Conservation (phyloP, 1,140 invertebrate genomes). For the Anthonomus grandis region DNA sequence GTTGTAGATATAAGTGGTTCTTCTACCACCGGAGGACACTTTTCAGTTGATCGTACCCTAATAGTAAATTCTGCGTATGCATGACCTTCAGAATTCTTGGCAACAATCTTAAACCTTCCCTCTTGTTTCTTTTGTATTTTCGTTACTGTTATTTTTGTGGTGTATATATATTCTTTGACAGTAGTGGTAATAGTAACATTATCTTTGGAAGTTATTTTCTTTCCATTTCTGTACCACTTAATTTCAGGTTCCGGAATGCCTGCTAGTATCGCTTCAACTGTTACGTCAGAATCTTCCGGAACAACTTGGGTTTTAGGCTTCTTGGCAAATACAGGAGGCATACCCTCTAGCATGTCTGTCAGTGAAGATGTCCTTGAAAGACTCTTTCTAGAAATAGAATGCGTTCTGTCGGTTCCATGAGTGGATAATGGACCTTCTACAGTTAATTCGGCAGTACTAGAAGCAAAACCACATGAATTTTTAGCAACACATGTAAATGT, state of each 20-base stretch:
- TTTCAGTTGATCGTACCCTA: constrained; percentile 74
- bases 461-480: constrained; percentile 89
- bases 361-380: constrained; percentile 85
- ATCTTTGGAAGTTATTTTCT: constrained; percentile 64
- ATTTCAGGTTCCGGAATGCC: constrained; percentile 89
- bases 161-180: constrained; percentile 89
- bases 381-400: constrained; percentile 71
- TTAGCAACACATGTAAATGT: constrained; percentile 95
- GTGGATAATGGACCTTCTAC: constrained; percentile 85
- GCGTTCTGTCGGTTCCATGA: constrained; percentile 79
- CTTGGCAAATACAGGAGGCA: constrained; percentile 88
- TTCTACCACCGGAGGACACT: constrained; percentile 75
- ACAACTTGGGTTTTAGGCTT: constrained; percentile 82
- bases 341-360: constrained; percentile 86
- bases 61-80: constrained; percentile 75
- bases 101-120: constrained; percentile 83
- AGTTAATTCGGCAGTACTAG: constrained; percentile 83
- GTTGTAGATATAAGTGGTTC: constrained; percentile 72
- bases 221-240: constrained; percentile 75
- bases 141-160: constrained; percentile 74
- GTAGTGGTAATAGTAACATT: constrained; percentile 70
- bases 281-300: constrained; percentile 74
- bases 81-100: constrained; percentile 88
- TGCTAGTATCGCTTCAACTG: constrained; percentile 79
- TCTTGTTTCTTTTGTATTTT: constrained; percentile 76